Percentiles rank a stretch among this genome's conserved stretches.
phyloP scores from a whole-genome alignment of 2,113 vertebrate genomes.

The Euleptes europaea region DNA sequence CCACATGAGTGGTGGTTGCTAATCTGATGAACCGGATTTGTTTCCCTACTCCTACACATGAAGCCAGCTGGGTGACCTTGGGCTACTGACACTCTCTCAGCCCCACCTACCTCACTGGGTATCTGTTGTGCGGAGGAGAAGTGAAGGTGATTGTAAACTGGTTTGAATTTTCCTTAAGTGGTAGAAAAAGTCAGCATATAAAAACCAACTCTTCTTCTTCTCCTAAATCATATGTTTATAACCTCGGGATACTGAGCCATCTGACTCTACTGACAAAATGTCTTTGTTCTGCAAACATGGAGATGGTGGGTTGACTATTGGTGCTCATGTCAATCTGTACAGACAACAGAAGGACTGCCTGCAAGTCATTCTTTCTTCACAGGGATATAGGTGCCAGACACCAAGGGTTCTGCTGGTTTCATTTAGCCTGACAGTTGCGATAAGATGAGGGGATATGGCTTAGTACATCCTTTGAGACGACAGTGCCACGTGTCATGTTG shows the following conservation, averaged over 20 bases:
- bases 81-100: too few species aligned
- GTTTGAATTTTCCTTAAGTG: too few species aligned
- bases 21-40: too few species aligned
- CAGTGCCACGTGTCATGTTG: background rate
- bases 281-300: constrained; percentile 47
- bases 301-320: constrained; percentile 48
- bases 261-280: constrained; percentile 53
- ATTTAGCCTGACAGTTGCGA: background rate
- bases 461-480: background rate
- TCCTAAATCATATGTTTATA: constrained; percentile 28
- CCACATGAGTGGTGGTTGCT: too few species aligned
- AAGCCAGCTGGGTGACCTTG: too few species aligned
- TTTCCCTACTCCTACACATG: too few species aligned
- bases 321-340: constrained; percentile 51
- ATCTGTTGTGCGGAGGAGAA: too few species aligned
- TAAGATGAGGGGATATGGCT: background rate
- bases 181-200: too few species aligned
- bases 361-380: constrained; percentile 26
- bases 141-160: too few species aligned
- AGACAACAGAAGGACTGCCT: constrained; percentile 22
- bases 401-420: background rate
- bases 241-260: constrained; percentile 48
- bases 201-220: too few species aligned
- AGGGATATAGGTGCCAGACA: constrained; percentile 14
- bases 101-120: too few species aligned